Percentiles rank a stretch among this genome's conserved stretches.
Conservation (phyloP, 2,888 invertebrate genomes). For the Ornithoptera alexandrae region DNA sequence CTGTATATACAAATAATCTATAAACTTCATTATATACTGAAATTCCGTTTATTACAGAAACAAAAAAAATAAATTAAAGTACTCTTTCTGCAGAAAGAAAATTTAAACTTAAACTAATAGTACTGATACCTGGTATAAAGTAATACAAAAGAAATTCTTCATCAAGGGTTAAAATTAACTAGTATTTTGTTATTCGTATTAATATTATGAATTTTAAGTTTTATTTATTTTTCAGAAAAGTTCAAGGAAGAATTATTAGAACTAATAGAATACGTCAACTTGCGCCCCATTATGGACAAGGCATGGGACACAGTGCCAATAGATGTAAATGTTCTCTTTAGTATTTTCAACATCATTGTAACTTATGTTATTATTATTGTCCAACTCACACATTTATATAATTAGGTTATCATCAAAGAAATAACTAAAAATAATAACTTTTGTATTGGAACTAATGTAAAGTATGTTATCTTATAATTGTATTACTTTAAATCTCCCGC, state of each 20-base stretch:
- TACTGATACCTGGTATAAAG: no score
- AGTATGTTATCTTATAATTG: no score
- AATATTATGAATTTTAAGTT: no score
- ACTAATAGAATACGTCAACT: constrained; percentile 8
- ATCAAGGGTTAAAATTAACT: no score
- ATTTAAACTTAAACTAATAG: no score
- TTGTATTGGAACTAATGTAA: no score
- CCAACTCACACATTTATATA: constrained; percentile 11
- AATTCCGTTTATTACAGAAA: neutral
- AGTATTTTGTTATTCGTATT: no score
- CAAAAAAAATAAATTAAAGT: no score
- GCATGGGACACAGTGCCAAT: constrained; percentile 11
- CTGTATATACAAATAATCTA: neutral
- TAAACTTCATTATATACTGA: neutral
- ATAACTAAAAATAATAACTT: no score
- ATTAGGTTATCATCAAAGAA: neutral
- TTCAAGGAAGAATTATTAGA: constrained; percentile 4
- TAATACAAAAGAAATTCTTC: no score
- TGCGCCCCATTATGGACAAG: constrained; percentile 5
- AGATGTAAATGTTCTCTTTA: neutral
- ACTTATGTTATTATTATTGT: constrained; percentile 12
- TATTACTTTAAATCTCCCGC: no score
- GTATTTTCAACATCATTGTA: neutral
- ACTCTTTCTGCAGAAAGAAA: no score
- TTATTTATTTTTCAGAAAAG: neutral